Evolutionary conservation across 2,888 invertebrate genomes (phyloP), one percentile per base, ranked within the genome.

Genomic region (Seira sanloemensis): DNA sequence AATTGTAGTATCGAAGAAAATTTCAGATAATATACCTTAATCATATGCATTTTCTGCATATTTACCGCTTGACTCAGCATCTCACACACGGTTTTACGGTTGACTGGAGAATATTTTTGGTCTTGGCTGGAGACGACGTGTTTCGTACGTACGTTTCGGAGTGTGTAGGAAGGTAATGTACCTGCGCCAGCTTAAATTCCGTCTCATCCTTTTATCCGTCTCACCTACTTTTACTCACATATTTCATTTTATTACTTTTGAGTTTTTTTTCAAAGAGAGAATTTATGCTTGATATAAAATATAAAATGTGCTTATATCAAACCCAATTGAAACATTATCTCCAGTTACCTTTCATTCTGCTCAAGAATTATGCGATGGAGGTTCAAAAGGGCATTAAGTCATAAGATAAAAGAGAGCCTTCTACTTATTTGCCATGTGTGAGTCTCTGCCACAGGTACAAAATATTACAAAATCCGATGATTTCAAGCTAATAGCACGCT

Each of bases 321-420:
- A 37, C 73, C 65, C 72, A 79, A 73, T 72, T 73, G 79, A 72
- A 79, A 73, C 72, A 79, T 73, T 79, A 54, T 66, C 50, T 62
- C 12, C 12, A 12, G 37, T 9, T 37, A 37, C 12, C 12, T 12
- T 37, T 37, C 37, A 9, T 37, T 37, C 37, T 37, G 12, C 12
- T 37, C 37, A 37, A 12, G 12, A 37, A 37, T 37, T 37, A 37
- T 37, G 25, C 9, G 58, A 26, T 58, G 25, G 27, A 71, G 25
- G 78, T 19, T 50, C 65, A 78, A 78, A 78, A 26, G 78, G 71
- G 71, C 71, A 78, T 78, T 37, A 78, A 78, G 78, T 78, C 78
- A 78, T 69, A 54, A 71, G 71, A 78, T 69, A 78, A 37, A 37
- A 9, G 37, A 12, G 37, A 37, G 37, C 5, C 71, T 71, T 78